Percentiles rank a stretch among this genome's conserved stretches.
These are phyloP conservation scores for Temnothorax ravouxi DNA, from an alignment of 2,888 invertebrate genomes.

Conservation along the genomic window DNA sequence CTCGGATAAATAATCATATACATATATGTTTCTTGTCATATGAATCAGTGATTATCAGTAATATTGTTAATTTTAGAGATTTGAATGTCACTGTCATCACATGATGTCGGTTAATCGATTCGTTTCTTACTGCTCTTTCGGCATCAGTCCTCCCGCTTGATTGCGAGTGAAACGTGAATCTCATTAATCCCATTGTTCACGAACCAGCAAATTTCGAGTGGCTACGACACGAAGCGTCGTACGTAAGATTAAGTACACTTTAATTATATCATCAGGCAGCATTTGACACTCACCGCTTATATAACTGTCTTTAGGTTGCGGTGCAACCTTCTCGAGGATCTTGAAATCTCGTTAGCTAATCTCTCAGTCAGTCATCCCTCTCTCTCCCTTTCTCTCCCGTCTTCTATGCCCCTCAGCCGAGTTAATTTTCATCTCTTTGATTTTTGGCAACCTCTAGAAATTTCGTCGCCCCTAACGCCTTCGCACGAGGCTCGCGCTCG, in stretches of 20 bases:
- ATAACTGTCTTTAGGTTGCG: slow-evolving; percentile 69
- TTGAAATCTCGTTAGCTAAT: slow-evolving; percentile 80
- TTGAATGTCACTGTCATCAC: slow-evolving; percentile 6
- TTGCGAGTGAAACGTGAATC: slow-evolving; percentile 36
- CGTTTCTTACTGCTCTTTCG: slow-evolving; percentile 14
- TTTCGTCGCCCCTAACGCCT: slow-evolving; percentile 59
- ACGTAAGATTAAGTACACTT: slow-evolving; percentile 58
- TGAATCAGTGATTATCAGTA: neutral
- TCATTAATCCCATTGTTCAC: slow-evolving; percentile 47
- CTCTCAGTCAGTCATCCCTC: slow-evolving; percentile 62
- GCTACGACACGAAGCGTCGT: slow-evolving; percentile 36
- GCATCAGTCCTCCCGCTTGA: slow-evolving; percentile 11
- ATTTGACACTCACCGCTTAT: slow-evolving; percentile 62
- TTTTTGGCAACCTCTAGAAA: slow-evolving; percentile 81
- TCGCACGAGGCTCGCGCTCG: slow-evolving; percentile 48
- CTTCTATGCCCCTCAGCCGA: slow-evolving; percentile 61
- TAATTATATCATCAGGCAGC: slow-evolving; percentile 60
- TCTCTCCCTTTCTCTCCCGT: slow-evolving; percentile 43
- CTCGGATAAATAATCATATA: neutral
- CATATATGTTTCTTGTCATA: neutral
- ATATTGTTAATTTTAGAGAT: neutral
- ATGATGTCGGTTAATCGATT: slow-evolving; percentile 26
- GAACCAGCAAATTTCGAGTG: slow-evolving; percentile 35
- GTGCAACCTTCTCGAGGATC: slow-evolving; percentile 53
- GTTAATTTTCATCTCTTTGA: slow-evolving; percentile 85